These are phyloP conservation scores for Poecilia picta DNA, from an alignment of 2,797 vertebrate species.

Conservation along the genomic window DNA sequence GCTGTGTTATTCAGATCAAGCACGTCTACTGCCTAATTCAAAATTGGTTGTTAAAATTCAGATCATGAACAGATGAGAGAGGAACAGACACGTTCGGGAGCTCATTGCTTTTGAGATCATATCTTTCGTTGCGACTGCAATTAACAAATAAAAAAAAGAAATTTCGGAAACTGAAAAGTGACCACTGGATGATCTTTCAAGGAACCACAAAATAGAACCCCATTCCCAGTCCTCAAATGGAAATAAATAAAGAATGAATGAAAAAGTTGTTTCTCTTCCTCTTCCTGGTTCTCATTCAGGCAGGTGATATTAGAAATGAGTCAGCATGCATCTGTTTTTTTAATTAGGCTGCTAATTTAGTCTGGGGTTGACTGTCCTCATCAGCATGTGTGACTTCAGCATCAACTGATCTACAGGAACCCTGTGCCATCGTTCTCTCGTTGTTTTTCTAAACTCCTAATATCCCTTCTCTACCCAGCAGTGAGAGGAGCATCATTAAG, in stretches of 20 bases:
- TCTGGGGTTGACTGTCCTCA: constrained; percentile 18
- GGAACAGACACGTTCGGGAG: neutral
- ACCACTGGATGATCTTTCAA: neutral
- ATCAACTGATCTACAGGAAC: constrained; percentile 1
- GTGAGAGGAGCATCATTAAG: constrained; percentile 42
- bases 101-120: neutral
- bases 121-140: neutral
- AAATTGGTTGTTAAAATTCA: constrained; percentile 17
- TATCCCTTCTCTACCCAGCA: constrained; percentile 35
- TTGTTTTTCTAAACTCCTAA: constrained; percentile 1
- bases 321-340: constrained; percentile 45
- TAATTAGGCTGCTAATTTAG: constrained; percentile 51
- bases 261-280: constrained; percentile 8
- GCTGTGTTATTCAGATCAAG: constrained; percentile 35
- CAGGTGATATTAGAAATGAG: constrained; percentile 38
- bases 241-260: neutral
- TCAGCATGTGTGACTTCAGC: neutral
- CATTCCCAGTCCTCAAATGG: no score
- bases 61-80: neutral
- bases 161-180: neutral
- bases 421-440: neutral
- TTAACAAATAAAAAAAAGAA: neutral
- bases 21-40: neutral
- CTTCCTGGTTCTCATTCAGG: constrained; percentile 12
- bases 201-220: neutral